A percentile compares a stretch with the other conserved stretches of the same genome.
phyloP scores from a whole-genome alignment of 1,140 invertebrate genomes.

The Pollicipes pollicipes region DNA sequence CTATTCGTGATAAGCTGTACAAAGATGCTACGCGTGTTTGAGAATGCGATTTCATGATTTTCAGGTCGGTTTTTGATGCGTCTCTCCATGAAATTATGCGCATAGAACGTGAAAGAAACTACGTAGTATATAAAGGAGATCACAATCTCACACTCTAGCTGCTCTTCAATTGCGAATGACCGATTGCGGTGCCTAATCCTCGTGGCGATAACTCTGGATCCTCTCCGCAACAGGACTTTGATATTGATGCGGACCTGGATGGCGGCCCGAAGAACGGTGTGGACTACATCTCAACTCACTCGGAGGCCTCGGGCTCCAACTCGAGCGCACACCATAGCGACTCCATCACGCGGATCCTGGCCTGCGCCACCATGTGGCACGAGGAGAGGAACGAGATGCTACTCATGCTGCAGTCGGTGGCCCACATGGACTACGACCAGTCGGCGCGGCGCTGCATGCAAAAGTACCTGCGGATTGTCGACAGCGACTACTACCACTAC shows the following conservation, averaged over 20 bases:
- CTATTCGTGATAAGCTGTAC: too few relatives aligned
- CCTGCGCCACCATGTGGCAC: constrained; percentile 51
- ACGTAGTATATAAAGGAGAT: too few relatives aligned
- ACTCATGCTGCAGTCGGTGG: constrained; percentile 38
- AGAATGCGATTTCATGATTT: too few relatives aligned
- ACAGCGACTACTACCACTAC: constrained; percentile 49
- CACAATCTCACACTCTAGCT: too few relatives aligned
- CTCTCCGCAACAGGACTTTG: neutral
- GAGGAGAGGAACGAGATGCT: constrained; percentile 45
- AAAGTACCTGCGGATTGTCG: constrained; percentile 39
- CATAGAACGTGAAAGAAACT: too few relatives aligned
- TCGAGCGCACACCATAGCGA: constrained; percentile 44
- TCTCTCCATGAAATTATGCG: too few relatives aligned
- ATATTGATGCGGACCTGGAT: neutral
- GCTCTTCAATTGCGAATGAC: too few relatives aligned
- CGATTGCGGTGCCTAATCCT: too few relatives aligned
- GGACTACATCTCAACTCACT: neutral
- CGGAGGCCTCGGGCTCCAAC: constrained; percentile 5
- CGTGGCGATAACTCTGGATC: too few relatives aligned
- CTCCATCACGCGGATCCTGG: constrained; percentile 84
- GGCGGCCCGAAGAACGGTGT: neutral
- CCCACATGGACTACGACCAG: constrained; percentile 44
- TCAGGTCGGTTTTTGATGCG: too few relatives aligned
- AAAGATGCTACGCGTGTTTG: too few relatives aligned
- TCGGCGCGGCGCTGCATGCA: constrained; percentile 40